Conservation (phyloP, 1,140 invertebrate species). For the Leguminivora glycinivorella region DNA sequence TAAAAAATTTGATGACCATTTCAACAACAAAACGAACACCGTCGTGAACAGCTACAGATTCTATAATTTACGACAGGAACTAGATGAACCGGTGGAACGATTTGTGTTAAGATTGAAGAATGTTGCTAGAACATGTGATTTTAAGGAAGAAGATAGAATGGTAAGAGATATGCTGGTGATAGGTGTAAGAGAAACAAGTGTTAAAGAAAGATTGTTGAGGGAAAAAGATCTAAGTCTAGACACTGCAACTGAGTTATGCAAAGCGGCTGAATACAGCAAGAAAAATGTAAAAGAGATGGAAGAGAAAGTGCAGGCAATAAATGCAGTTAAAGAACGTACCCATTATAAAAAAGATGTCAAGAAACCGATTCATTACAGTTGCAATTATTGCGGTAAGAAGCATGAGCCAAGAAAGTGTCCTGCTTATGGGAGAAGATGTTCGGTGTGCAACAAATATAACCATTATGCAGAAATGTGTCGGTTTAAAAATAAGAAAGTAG, state of each 20-base stretch:
- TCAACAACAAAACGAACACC: not conserved
- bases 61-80: not conserved
- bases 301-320: too few species aligned
- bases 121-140: not conserved
- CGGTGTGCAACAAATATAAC: not conserved
- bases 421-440: not conserved
- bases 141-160: not conserved
- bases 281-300: not conserved
- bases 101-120: not conserved
- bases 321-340: too few species aligned
- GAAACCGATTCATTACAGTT: not conserved
- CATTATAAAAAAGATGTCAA: too few species aligned
- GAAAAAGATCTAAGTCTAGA: not conserved
- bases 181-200: not conserved
- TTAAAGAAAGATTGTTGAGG: not conserved
- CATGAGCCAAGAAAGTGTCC: conserved; percentile 7
- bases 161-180: not conserved
- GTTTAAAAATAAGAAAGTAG: not conserved
- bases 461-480: conserved; percentile 9
- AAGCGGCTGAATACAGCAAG: not conserved
- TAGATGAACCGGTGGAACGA: not conserved
- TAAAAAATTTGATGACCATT: not conserved
- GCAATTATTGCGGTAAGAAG: not conserved
- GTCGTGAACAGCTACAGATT: not conserved
- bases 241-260: not conserved